Conservation (phyloP, 53 echinoderm and acorn worm genomes). For the Echinometra lucunter region DNA sequence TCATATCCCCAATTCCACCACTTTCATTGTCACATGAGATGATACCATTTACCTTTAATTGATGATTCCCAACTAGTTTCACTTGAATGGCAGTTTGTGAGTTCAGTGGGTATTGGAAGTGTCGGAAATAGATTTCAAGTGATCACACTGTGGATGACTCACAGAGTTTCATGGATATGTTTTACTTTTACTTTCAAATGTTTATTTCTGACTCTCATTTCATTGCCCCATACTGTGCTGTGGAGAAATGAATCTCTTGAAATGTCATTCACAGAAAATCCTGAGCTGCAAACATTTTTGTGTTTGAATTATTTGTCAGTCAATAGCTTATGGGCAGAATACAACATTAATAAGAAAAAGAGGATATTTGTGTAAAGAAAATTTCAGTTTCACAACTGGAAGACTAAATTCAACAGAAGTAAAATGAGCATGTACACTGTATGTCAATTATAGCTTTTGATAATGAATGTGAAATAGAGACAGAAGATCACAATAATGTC, state of each 20-base stretch:
- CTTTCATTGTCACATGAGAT: neutral
- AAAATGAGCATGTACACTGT: too few relatives aligned
- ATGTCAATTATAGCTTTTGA: too few relatives aligned
- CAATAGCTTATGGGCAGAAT: too few relatives aligned
- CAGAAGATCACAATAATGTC: too few relatives aligned
- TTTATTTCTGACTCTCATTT: neutral
- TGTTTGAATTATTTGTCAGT: too few relatives aligned
- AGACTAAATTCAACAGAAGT: too few relatives aligned
- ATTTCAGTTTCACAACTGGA: too few relatives aligned
- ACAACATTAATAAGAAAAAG: too few relatives aligned
- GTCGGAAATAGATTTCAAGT: neutral
- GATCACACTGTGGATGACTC: neutral
- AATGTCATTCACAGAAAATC: neutral
- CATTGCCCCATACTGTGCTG: neutral
- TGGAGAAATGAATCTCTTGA: neutral
- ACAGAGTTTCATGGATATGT: neutral
- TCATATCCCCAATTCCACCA: neutral
- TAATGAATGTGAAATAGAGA: too few relatives aligned
- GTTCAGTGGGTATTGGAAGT: neutral
- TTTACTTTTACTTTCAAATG: neutral
- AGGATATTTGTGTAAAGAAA: too few relatives aligned
- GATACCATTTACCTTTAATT: neutral
- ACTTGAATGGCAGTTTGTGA: neutral
- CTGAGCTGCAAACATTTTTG: neutral
- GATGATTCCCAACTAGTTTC: neutral